Conservation (phyloP, 2,113 vertebrate species). For the Trogon surrucura region DNA sequence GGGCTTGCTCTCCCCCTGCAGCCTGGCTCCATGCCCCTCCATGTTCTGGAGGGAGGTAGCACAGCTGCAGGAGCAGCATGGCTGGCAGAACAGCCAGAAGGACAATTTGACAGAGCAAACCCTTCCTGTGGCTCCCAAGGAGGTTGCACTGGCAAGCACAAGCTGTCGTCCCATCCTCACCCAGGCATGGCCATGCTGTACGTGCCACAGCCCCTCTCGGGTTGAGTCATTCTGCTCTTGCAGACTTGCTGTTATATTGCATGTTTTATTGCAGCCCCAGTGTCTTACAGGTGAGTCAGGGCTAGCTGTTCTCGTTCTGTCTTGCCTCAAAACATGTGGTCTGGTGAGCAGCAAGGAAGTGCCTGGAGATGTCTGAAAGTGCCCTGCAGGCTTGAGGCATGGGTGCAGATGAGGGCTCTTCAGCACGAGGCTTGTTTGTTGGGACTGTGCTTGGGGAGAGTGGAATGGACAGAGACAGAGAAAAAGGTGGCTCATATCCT, state of each 20-base stretch:
- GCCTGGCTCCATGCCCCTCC: neutral
- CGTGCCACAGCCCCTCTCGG: neutral
- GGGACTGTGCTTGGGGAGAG: neutral
- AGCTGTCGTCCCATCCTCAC: neutral
- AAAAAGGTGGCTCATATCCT: neutral
- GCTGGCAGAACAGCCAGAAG: neutral
- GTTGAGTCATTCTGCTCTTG: neutral
- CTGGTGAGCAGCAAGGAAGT: neutral
- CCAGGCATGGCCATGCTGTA: neutral
- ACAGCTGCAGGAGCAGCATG: neutral
- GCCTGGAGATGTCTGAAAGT: neutral
- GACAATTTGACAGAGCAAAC: neutral
- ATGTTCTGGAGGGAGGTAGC: rapidly evolving
- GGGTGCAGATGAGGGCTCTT: neutral
- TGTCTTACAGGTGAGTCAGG: neutral
- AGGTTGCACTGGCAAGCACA: rapidly evolving
- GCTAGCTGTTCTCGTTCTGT: neutral
- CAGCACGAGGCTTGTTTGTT: rapidly evolving
- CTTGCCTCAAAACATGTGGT: neutral
- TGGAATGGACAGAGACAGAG: neutral
- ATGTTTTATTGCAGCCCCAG: neutral
- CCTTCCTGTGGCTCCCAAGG: rapidly evolving
- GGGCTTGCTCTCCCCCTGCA: neutral
- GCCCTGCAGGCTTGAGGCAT: neutral
- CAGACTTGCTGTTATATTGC: rapidly evolving